Evolutionary conservation across 2,113 vertebrate genomes (phyloP).

Genomic region (Chauna torquata): DNA sequence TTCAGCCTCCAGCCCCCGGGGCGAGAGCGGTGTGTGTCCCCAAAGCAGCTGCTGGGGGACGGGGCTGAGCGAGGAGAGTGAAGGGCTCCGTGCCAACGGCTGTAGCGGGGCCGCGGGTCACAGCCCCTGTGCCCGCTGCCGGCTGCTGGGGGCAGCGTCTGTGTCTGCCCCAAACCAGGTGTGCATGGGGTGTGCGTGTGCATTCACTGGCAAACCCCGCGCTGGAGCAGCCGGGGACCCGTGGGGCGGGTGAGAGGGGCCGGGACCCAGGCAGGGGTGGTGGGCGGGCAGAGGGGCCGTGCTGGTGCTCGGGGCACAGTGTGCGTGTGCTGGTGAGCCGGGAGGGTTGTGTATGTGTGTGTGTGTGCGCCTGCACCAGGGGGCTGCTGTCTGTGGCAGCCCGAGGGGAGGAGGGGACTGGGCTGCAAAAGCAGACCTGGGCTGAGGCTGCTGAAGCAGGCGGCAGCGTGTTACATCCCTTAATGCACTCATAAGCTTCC

Average conservation of each 20-base stretch:
- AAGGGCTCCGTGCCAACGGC: neutral
- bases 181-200: rapidly evolving
- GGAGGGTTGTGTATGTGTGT: too few relatives aligned
- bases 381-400: neutral
- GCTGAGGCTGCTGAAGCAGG: rapidly evolving
- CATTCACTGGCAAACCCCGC: neutral
- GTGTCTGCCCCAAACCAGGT: neutral
- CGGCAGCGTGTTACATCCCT: neutral
- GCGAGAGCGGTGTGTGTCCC: too few relatives aligned
- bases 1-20: too few relatives aligned
- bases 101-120: rapidly evolving
- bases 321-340: neutral
- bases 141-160: rapidly evolving
- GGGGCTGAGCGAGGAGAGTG: too few relatives aligned
- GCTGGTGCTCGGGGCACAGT: rapidly evolving
- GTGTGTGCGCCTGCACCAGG: neutral
- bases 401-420: rapidly evolving
- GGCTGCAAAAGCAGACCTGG: neutral
- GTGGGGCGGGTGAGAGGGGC: rapidly evolving
- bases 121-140: rapidly evolving
- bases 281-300: rapidly evolving
- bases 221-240: neutral
- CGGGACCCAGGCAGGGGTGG: rapidly evolving
- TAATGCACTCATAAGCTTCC: neutral
- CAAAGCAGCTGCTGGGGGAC: too few relatives aligned